These are phyloP conservation scores for Smutsia gigantea DNA, from an alignment of 2,797 vertebrate species.

Conservation along the genomic window DNA sequence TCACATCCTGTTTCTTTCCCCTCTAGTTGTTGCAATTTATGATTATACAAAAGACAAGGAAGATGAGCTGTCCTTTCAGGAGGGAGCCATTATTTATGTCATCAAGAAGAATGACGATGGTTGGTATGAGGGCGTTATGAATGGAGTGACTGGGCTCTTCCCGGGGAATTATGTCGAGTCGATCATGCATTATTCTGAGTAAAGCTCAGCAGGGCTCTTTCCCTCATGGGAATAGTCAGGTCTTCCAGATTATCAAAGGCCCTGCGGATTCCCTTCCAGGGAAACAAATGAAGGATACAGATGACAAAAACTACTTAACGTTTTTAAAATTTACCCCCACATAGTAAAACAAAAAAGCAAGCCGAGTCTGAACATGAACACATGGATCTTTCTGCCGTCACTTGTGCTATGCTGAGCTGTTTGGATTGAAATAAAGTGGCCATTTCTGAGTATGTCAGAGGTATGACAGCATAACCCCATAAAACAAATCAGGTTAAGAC, in stretches of 20 bases:
- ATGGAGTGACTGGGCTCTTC: conserved; percentile 97
- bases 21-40: conserved; percentile 98
- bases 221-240: conserved; percentile 77
- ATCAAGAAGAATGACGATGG: conserved; percentile 99
- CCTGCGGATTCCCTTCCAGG: conserved; percentile 78
- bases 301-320: conserved; percentile 85
- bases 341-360: conserved; percentile 84
- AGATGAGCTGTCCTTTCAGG: conserved; percentile 99
- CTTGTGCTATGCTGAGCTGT: conserved; percentile 82
- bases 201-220: conserved; percentile 84
- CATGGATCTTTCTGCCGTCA: conserved; percentile 84
- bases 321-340: conserved; percentile 68
- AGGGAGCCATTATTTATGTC: conserved; percentile 99
- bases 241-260: conserved; percentile 82
- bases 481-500: conserved; percentile 81
- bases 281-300: conserved; percentile 86
- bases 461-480: conserved; percentile 72
- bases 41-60: conserved; percentile 98
- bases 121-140: conserved; percentile 99
- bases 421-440: conserved; percentile 83
- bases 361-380: conserved; percentile 87
- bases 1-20: conserved; percentile 55
- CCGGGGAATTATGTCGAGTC: conserved; percentile 99
- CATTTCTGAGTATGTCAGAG: conserved; percentile 70
- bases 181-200: conserved; percentile 99